Percentiles rank a stretch among this genome's conserved stretches.
These are phyloP conservation scores for Conger conger DNA, from an alignment of 2,113 vertebrate species.

Conservation along the genomic window DNA sequence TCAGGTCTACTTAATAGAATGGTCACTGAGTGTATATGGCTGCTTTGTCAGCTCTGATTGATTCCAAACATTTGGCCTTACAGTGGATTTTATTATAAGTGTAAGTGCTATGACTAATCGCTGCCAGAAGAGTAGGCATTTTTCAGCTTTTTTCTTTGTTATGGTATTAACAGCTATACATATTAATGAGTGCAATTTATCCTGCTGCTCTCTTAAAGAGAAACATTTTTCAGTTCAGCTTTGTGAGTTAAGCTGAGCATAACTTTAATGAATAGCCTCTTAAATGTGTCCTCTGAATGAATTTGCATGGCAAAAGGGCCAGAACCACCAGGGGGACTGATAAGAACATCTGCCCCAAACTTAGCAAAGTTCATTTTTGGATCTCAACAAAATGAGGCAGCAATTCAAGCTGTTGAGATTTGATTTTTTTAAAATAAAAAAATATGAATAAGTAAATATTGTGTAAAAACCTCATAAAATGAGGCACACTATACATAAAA, in stretches of 20 bases:
- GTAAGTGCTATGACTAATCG: slow-evolving; percentile 12
- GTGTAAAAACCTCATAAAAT: neutral
- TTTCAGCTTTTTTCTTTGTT: neutral
- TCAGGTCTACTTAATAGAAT: too few species aligned
- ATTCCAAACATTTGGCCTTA: neutral
- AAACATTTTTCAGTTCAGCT: neutral
- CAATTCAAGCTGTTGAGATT: neutral
- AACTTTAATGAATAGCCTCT: neutral
- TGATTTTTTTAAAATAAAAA: neutral
- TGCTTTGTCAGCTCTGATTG: neutral
- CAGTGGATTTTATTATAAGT: neutral
- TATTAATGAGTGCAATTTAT: slow-evolving; percentile 19
- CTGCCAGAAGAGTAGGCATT: neutral
- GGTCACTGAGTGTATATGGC: neutral
- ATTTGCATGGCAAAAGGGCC: neutral
- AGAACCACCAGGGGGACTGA: neutral
- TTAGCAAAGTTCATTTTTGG: neutral
- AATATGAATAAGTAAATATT: neutral
- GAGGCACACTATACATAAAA: neutral
- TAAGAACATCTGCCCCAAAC: slow-evolving; percentile 4
- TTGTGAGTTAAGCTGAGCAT: neutral
- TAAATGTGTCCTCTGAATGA: neutral
- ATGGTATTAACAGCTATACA: neutral
- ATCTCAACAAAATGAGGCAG: neutral
- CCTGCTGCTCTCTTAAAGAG: neutral